These are phyloP conservation scores for Sinotaia quadrata DNA, from an alignment of 2,888 invertebrate species.

Conservation along the genomic window DNA sequence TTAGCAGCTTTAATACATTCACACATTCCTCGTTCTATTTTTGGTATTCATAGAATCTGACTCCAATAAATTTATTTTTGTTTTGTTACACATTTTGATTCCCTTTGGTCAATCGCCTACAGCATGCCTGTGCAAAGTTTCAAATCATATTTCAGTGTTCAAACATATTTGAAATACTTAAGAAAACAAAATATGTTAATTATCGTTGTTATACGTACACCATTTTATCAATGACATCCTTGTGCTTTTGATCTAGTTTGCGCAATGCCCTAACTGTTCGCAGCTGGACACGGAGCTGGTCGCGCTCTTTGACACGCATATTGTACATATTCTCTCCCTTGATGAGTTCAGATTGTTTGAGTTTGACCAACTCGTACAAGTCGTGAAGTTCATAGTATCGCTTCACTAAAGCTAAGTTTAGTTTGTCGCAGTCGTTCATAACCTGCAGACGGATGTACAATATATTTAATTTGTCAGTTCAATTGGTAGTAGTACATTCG, in stretches of 20 bases:
- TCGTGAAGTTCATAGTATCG: conserved; percentile 22
- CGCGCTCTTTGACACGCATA: conserved; percentile 5
- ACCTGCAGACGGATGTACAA: too few relatives aligned
- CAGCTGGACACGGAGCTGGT: neutral
- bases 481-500: too few relatives aligned
- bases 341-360: conserved; percentile 16
- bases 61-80: too few relatives aligned
- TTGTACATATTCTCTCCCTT: conserved; percentile 24
- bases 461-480: too few relatives aligned
- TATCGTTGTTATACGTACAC: neutral
- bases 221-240: neutral
- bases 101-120: too few relatives aligned
- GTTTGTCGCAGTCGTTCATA: conserved; percentile 8
- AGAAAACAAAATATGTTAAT: neutral
- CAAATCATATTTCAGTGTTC: too few relatives aligned
- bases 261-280: neutral
- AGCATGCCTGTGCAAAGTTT: too few relatives aligned
- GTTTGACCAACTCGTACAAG: conserved; percentile 14
- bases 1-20: too few relatives aligned
- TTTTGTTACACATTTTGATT: too few relatives aligned
- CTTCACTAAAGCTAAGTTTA: conserved; percentile 9
- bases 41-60: too few relatives aligned
- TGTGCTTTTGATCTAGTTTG: conserved; percentile 1
- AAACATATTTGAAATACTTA: neutral
- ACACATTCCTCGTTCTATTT: too few relatives aligned